Evolutionary conservation across 2,113 vertebrate species (phyloP).

Genomic region (mouse (Mus musculus)): GRCm39 chr1:143757501-143758000

Average conservation of each 20-base stretch:
- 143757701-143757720: conserved; percentile 54
- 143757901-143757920: neutral
- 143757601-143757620: conserved; percentile 16
- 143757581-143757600: conserved; percentile 39
- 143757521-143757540: conserved; percentile 61
- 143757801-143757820: neutral
- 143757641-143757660: conserved; percentile 69
- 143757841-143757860: neutral
- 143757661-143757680: conserved; percentile 37
- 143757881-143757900: neutral
- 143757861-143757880: neutral
- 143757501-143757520: conserved; percentile 57
- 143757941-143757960: conserved; percentile 19
- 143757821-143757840: neutral
- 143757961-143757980: neutral
- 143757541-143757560: conserved; percentile 71
- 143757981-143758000: neutral
- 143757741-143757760: conserved; percentile 41
- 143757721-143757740: neutral
- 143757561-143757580: conserved; percentile 60
- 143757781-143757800: neutral
- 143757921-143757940: neutral
- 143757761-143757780: neutral
- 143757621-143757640: conserved; percentile 61
- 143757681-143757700: conserved; percentile 66